These are phyloP conservation scores for Acanthosepion esculentum DNA, from an alignment of 2,888 invertebrate species.

Conservation along the genomic window DNA sequence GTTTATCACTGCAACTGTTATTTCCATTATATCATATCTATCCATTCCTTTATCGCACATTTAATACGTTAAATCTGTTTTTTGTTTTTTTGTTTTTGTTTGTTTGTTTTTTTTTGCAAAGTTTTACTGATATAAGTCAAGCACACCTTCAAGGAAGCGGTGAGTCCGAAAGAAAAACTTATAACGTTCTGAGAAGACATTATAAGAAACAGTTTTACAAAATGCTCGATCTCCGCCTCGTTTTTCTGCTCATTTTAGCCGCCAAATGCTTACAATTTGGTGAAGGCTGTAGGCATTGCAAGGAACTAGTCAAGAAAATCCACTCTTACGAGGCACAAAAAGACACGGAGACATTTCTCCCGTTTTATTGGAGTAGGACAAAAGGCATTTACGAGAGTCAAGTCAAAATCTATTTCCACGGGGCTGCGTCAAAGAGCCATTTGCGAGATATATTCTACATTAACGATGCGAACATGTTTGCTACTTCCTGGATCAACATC, in stretches of 20 bases:
- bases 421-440: slow-evolving; percentile 57
- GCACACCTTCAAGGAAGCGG: background rate
- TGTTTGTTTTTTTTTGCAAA: background rate
- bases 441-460: slow-evolving; percentile 61
- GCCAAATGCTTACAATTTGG: background rate
- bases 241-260: background rate
- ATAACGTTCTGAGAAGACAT: background rate
- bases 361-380: slow-evolving; percentile 60
- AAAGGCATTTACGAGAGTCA: slow-evolving; percentile 67
- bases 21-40: background rate
- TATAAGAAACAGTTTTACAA: background rate
- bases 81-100: too few species aligned
- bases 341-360: slow-evolving; percentile 56
- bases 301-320: slow-evolving; percentile 55
- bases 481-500: slow-evolving; percentile 66
- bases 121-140: background rate
- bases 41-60: background rate
- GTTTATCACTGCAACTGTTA: too few species aligned
- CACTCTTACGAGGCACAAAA: slow-evolving; percentile 56
- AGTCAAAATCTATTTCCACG: slow-evolving; percentile 66
- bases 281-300: slow-evolving; percentile 43
- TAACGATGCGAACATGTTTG: slow-evolving; percentile 71
- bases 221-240: background rate
- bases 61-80: too few species aligned
- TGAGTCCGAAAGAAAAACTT: background rate